phyloP scores from a whole-genome alignment of 2,888 invertebrate genomes.

The Schrankia costaestrigalis region DNA sequence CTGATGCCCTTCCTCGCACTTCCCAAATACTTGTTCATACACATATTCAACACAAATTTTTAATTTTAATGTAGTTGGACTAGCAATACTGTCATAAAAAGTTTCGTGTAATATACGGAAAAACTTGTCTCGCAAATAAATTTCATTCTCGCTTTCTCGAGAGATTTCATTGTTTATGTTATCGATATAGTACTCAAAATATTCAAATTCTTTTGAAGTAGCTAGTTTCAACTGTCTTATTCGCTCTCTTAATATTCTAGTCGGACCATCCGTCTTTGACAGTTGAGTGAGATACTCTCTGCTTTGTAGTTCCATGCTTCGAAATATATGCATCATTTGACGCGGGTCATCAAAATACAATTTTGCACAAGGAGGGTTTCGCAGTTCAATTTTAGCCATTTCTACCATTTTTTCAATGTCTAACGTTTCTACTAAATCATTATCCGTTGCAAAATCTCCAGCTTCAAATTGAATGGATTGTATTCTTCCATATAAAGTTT shows the following conservation, averaged over 20 bases:
- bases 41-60: slow-evolving; percentile 75
- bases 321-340: slow-evolving; percentile 67
- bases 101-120: slow-evolving; percentile 62
- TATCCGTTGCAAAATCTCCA: slow-evolving; percentile 62
- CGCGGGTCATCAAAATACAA: slow-evolving; percentile 58
- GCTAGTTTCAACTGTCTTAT: slow-evolving; percentile 56
- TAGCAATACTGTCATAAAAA: slow-evolving; percentile 68
- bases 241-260: slow-evolving; percentile 50
- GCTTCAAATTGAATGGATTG: slow-evolving; percentile 65
- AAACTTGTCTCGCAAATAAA: slow-evolving; percentile 63
- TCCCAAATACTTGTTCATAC: slow-evolving; percentile 70
- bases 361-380: slow-evolving; percentile 48
- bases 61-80: slow-evolving; percentile 60
- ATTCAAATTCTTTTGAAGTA: slow-evolving; percentile 63
- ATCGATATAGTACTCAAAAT: slow-evolving; percentile 70
- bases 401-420: slow-evolving; percentile 70
- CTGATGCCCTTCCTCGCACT: slow-evolving; percentile 72
- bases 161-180: slow-evolving; percentile 54
- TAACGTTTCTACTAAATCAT: slow-evolving; percentile 62
- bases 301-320: slow-evolving; percentile 72
- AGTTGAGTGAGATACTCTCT: slow-evolving; percentile 69
- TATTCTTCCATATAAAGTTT: slow-evolving; percentile 50
- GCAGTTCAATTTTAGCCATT: slow-evolving; percentile 56
- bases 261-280: slow-evolving; percentile 61
- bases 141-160: slow-evolving; percentile 63